phyloP scores from a whole-genome alignment of 2,888 invertebrate genomes.

The Volucella inflata region DNA sequence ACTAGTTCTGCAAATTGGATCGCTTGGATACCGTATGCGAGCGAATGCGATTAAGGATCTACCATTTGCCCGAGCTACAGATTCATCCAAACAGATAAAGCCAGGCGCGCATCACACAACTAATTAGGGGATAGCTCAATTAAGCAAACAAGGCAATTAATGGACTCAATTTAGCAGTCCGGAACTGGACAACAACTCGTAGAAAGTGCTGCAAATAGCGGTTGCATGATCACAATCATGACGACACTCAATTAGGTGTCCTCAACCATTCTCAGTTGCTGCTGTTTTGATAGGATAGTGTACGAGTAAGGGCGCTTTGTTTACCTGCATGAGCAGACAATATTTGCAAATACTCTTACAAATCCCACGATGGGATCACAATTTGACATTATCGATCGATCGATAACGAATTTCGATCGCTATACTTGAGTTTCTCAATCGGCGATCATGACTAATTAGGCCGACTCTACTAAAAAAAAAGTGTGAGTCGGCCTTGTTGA shows the following conservation, averaged over 20 bases:
- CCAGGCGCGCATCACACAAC: conserved; percentile 67
- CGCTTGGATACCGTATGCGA: conserved; percentile 63
- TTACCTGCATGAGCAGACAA: neutral
- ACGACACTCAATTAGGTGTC: conserved; percentile 29
- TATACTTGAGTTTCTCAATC: conserved; percentile 2
- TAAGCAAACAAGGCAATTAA: conserved; percentile 78
- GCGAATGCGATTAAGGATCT: conserved; percentile 68
- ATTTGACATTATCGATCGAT: too few species aligned
- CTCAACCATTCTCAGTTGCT: neutral
- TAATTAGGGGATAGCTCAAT: conserved; percentile 79
- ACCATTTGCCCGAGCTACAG: conserved; percentile 49
- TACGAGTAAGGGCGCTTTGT: neutral
- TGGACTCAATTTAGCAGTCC: conserved; percentile 72
- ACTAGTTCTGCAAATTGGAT: conserved; percentile 76
- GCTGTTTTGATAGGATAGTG: neutral
- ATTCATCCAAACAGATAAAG: conserved; percentile 73
- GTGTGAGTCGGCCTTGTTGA: too few species aligned
- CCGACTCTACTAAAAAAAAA: neutral
- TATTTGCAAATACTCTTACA: conserved; percentile 28
- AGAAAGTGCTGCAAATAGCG: conserved; percentile 36
- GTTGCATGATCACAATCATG: neutral
- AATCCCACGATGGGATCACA: conserved; percentile 33
- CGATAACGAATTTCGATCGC: conserved; percentile 29
- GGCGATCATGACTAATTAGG: neutral
- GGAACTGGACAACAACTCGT: conserved; percentile 51